Evolutionary conservation across 1,140 invertebrate species (phyloP).

Genomic region (Heterodera schachtii): DNA sequence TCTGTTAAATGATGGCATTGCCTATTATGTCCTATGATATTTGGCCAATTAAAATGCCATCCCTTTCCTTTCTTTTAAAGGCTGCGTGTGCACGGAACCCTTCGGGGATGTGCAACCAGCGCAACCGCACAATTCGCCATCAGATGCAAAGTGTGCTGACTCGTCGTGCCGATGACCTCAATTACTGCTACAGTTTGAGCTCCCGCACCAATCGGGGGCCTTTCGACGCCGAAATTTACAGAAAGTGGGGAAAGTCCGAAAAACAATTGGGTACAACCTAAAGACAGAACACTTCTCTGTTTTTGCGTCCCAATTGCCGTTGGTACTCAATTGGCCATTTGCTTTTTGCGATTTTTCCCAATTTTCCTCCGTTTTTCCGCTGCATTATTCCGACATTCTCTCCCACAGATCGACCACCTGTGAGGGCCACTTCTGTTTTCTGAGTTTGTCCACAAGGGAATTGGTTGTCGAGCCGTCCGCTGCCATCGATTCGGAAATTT

Average conservation of each 20-base stretch:
- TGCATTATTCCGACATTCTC: neutral
- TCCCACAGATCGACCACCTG: conserved; percentile 58
- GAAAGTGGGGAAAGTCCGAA: conserved; percentile 44
- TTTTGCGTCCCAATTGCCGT: too few species aligned
- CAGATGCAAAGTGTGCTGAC: conserved; percentile 61
- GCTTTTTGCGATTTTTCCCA: too few species aligned
- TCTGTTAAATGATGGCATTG: too few species aligned
- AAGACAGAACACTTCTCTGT: too few species aligned
- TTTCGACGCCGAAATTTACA: conserved; percentile 60
- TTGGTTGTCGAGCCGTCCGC: conserved; percentile 53
- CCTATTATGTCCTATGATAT: too few species aligned
- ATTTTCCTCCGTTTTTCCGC: neutral
- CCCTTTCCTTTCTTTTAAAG: conserved; percentile 49
- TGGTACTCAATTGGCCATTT: too few species aligned
- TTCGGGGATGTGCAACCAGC: conserved; percentile 58
- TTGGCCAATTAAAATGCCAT: too few species aligned
- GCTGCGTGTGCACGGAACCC: conserved; percentile 63
- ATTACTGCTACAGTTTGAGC: conserved; percentile 63
- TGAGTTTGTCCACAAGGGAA: conserved; percentile 61
- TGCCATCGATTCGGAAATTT: neutral
- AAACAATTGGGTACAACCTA: too few species aligned
- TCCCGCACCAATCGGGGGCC: conserved; percentile 49
- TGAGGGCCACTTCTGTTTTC: conserved; percentile 64
- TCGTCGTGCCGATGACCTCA: conserved; percentile 52
- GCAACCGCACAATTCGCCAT: conserved; percentile 56